Percentiles rank a stretch among this genome's conserved stretches.
These are phyloP conservation scores for Pituophis catenifer DNA, from an alignment of 2,113 vertebrate genomes.

Conservation along the genomic window DNA sequence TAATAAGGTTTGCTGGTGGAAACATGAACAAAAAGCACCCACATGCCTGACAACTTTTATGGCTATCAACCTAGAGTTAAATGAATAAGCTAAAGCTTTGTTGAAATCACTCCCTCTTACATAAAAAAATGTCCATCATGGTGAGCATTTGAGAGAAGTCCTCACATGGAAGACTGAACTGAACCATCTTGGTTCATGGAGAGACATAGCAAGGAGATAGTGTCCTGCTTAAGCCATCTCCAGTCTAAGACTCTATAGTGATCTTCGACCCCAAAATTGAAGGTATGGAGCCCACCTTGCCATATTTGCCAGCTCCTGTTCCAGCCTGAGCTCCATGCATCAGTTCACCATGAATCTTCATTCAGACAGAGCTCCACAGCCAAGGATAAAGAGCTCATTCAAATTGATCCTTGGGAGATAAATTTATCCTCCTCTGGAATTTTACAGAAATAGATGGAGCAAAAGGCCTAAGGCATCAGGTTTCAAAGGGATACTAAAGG, in stretches of 20 bases:
- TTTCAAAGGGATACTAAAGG: slow-evolving; percentile 53
- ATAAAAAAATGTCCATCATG: neutral
- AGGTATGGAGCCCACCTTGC: neutral
- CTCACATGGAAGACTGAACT: neutral
- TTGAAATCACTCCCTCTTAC: neutral
- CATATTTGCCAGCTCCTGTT: neutral
- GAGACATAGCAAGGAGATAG: neutral
- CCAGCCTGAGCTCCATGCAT: neutral
- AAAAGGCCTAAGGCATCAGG: slow-evolving; percentile 28
- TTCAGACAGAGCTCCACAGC: neutral
- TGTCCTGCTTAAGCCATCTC: neutral
- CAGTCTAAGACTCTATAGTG: neutral
- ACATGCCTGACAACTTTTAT: neutral
- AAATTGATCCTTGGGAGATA: slow-evolving; percentile 15
- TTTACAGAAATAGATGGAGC: slow-evolving; percentile 36
- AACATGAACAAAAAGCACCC: neutral
- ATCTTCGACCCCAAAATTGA: neutral
- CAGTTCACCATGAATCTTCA: neutral
- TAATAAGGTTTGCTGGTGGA: neutral
- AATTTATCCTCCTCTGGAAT: slow-evolving; percentile 59
- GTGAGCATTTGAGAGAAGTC: neutral
- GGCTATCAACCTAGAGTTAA: neutral
- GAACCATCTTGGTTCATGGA: neutral
- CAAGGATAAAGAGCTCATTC: neutral
- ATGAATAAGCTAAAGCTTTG: neutral